Base-by-base conservation (phyloP, 2,797 vertebrate species). In the Crotalus adamanteus region DNA sequence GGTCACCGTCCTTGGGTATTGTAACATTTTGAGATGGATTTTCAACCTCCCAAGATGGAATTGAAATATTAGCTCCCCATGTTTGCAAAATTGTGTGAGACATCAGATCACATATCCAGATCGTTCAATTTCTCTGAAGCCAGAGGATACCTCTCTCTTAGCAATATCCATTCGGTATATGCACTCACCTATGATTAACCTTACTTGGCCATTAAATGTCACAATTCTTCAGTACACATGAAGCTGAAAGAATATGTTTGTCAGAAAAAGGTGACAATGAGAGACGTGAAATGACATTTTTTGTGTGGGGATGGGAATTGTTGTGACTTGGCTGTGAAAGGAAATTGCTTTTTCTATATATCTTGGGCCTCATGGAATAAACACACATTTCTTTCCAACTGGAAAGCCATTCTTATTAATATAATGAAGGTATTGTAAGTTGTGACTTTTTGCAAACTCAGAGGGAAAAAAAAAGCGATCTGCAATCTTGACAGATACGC, bases 321-420 rank as follows among this genome's bases (percentile, higher is more conserved):
- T 97, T 97, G 94, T 97, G 96, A 97, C 97, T 96, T 97, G 96
- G 96, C 96, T 96, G 53, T 95, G 94, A 95, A 97, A 94, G 97
- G 94, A 98, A 98, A 98, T 98, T 98, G 97, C 97, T 98, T 98
- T 92, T 91, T 98, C 97, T 96, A 97, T 97, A 98, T 97, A 97
- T 97, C 97, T 97, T 95, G 96, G 90, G 97, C 96, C 97, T 97
- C 97, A 96, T 94, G 96, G 97, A 97, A 98, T 97, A 98, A 98
- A 97, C 96, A 95, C 95, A 94, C 96, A 97, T 97, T 97, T 97
- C 97, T 98, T 98, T 97, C 97, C 97, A 97, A 96, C 97, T 96
- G 97, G 97, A 97, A 97, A 96, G 96, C 96, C 96, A 89, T 97
- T 97, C 95, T 97, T 97, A 93, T 96, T 89, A 95, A 95, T 97